A percentile compares a stretch with the other conserved stretches of the same genome.
phyloP scores from a whole-genome alignment of 2,797 vertebrate genomes.

The Pelochelys cantorii region DNA sequence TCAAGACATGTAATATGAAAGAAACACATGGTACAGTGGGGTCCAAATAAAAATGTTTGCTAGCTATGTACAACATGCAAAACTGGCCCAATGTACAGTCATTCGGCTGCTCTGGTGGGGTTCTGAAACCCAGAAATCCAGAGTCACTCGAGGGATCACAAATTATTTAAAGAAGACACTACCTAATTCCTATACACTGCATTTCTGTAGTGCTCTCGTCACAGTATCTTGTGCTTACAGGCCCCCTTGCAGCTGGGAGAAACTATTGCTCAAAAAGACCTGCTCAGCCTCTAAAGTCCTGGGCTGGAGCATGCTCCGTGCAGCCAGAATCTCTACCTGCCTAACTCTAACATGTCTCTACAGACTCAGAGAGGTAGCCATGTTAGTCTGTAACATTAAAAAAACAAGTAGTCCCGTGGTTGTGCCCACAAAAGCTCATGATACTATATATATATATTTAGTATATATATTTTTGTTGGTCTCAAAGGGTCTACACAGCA shows the following conservation, averaged over 20 bases:
- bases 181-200: neutral
- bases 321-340: rapidly evolving
- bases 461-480: too few species aligned
- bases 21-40: neutral
- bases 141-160: neutral
- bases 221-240: too few species aligned
- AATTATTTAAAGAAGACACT: neutral
- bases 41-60: neutral
- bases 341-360: neutral
- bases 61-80: neutral
- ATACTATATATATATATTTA: too few species aligned
- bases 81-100: neutral
- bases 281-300: neutral
- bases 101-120: neutral
- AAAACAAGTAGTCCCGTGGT: too few species aligned
- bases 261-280: neutral
- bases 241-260: neutral
- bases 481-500: too few species aligned
- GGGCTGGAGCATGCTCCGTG: neutral
- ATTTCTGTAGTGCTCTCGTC: neutral
- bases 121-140: neutral
- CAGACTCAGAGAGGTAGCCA: neutral
- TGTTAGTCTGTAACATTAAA: too few species aligned
- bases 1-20: neutral
- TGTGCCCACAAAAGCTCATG: too few species aligned